Base-by-base conservation (phyloP, 2,888 invertebrate species). In the Netelia melanura region DNA sequence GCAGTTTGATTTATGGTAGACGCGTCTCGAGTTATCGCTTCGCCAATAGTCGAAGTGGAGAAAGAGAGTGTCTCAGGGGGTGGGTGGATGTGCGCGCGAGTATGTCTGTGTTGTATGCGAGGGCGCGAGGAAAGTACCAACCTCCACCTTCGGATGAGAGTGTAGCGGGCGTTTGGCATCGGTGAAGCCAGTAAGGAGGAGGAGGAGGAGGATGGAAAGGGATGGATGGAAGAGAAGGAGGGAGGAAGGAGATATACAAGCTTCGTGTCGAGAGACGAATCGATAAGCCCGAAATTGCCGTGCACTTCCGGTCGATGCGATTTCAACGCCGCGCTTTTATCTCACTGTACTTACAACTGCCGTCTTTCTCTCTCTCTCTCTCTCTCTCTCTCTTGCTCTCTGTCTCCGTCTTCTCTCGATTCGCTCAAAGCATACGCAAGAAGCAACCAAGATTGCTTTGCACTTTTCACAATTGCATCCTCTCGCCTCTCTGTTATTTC, bases 21-120 rank as follows among this genome's bases (percentile, higher is more conserved):
- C 91, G 85, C 80, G 91, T 91, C 90, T 89, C 92, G 91, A 93
- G 92, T 93, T 93, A 93, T 93, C 92, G 93, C 91, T 93, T 92
- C 91, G 91, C 92, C 93, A 91, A 93, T 93, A 91, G 91, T 86
- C 87, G 81, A 86, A 88, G 87, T 84, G 58, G n/a, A 58, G 9
- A 58, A 17, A 58, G 9, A 58, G 38, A 48, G 30, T 17, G 17
- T 74, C 58, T 43, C 90, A 85, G 85, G 84, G 71, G 88, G 89
- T 43, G 76, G 23, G 74, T 72, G 72, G 52, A 68, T 56, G 71
- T 23, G 77, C 76, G 81, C 61, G 81, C 78, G 1, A 1, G 14
- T 48, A 14, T 30, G 30, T 30, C 30, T 30, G 30, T 30, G 0
- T 30, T 30, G 30, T 30, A 30, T 14, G 58, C 58, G 58, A 58